A percentile compares a stretch with the other conserved stretches of the same genome.
Evolutionary conservation across 2,113 vertebrate genomes (phyloP).

Genomic region (Tachysurus vachellii): DNA sequence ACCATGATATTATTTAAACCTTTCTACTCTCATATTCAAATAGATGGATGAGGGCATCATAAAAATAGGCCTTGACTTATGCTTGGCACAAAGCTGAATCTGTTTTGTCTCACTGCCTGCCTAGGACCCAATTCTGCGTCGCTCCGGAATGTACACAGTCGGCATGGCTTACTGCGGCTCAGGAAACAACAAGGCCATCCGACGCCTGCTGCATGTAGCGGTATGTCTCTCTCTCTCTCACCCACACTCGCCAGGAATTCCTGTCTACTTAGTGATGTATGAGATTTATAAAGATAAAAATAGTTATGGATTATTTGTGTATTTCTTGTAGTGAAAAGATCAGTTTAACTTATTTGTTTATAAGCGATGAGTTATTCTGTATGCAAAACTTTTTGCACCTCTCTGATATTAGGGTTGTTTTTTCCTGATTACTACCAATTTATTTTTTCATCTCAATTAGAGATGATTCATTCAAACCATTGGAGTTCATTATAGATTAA

Average conservation of each 20-base stretch:
- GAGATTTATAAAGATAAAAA: neutral
- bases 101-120: conserved; percentile 63
- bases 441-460: neutral
- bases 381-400: neutral
- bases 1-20: neutral
- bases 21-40: neutral
- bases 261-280: neutral
- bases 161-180: conserved; percentile 99
- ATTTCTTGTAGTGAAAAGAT: neutral
- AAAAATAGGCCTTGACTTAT: conserved; percentile 8
- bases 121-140: conserved; percentile 95
- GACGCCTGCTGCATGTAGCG: conserved; percentile 94
- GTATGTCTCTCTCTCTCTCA: conserved; percentile 77
- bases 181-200: conserved; percentile 98
- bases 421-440: neutral
- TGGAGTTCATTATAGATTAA: neutral
- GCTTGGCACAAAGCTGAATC: conserved; percentile 47
- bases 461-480: neutral
- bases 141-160: conserved; percentile 98
- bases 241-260: neutral
- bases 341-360: neutral
- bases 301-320: neutral
- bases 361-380: neutral
- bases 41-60: neutral
- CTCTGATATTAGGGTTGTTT: neutral